A percentile compares a stretch with the other conserved stretches of the same genome.
Evolutionary conservation across 2,888 invertebrate genomes (phyloP).

Genomic region (Bellardia pandia): DNA sequence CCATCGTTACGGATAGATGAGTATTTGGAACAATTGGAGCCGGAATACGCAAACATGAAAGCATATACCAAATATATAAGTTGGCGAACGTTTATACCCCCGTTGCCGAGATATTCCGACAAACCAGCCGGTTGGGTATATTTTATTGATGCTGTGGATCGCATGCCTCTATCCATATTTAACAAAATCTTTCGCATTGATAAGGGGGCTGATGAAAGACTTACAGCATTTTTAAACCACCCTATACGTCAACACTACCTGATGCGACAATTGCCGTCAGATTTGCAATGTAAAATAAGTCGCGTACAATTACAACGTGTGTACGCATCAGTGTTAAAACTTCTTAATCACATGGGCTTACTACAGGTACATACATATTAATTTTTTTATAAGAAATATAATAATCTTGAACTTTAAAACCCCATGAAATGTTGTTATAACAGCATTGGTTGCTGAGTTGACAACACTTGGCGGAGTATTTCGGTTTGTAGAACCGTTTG

Average conservation of each 20-base stretch:
- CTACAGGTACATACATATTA: slow-evolving; percentile 84
- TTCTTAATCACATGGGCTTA: slow-evolving; percentile 88
- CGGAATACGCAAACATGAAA: slow-evolving; percentile 81
- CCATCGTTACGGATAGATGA: slow-evolving; percentile 80
- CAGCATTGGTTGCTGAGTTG: too few species aligned
- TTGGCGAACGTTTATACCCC: slow-evolving; percentile 91
- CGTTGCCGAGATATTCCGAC: slow-evolving; percentile 86
- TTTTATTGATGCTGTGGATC: slow-evolving; percentile 88
- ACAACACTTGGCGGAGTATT: too few species aligned
- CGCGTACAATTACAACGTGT: slow-evolving; percentile 78
- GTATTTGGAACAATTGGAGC: slow-evolving; percentile 84
- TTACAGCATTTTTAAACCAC: slow-evolving; percentile 87
- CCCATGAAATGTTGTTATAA: too few species aligned
- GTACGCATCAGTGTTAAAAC: slow-evolving; percentile 84
- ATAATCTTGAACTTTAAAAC: too few species aligned
- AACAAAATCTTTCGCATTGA: slow-evolving; percentile 87
- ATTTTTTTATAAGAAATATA: neutral
- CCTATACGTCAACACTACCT: slow-evolving; percentile 88
- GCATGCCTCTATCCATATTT: slow-evolving; percentile 89
- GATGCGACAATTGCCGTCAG: slow-evolving; percentile 86
- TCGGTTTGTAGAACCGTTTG: too few species aligned
- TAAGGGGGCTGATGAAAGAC: slow-evolving; percentile 85
- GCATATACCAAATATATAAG: slow-evolving; percentile 84
- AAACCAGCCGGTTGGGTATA: slow-evolving; percentile 89
- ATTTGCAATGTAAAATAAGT: slow-evolving; percentile 78